phyloP scores from a whole-genome alignment of 1,140 invertebrate genomes.

The Parapsyche elsis region DNA sequence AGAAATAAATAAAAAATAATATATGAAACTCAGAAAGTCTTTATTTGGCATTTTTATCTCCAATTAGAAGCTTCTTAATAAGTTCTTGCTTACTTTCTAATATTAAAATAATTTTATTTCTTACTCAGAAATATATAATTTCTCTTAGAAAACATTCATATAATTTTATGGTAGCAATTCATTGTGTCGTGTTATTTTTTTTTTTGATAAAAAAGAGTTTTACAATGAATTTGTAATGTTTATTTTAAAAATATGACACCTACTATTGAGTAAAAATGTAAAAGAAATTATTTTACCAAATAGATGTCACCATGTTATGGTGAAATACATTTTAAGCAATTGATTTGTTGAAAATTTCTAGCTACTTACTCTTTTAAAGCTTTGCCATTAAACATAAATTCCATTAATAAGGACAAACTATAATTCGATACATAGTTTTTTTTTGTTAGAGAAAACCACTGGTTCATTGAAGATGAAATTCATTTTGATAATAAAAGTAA shows the following conservation, averaged over 20 bases:
- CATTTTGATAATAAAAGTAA: slow-evolving; percentile 24
- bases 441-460: slow-evolving; percentile 53
- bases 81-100: background rate
- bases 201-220: background rate
- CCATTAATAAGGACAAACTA: slow-evolving; percentile 13
- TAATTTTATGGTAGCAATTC: too few relatives aligned
- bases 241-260: background rate
- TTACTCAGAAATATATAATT: background rate
- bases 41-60: slow-evolving; percentile 14
- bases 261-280: too few relatives aligned
- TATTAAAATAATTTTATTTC: background rate
- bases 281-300: background rate
- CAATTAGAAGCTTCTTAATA: slow-evolving; percentile 4
- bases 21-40: background rate
- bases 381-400: slow-evolving; percentile 25
- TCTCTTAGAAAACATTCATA: background rate
- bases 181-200: background rate
- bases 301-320: background rate
- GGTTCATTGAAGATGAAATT: slow-evolving; percentile 38
- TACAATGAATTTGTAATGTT: background rate
- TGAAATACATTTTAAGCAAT: too few relatives aligned
- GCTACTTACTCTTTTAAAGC: slow-evolving; percentile 31
- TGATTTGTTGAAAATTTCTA: slow-evolving; percentile 24
- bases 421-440: slow-evolving; percentile 20
- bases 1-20: background rate